Evolutionary conservation across 53 echinoderm and acorn worm species (phyloP), one percentile per base, ranked within the genome.

Genomic region (Holothuria leucospilota): DNA sequence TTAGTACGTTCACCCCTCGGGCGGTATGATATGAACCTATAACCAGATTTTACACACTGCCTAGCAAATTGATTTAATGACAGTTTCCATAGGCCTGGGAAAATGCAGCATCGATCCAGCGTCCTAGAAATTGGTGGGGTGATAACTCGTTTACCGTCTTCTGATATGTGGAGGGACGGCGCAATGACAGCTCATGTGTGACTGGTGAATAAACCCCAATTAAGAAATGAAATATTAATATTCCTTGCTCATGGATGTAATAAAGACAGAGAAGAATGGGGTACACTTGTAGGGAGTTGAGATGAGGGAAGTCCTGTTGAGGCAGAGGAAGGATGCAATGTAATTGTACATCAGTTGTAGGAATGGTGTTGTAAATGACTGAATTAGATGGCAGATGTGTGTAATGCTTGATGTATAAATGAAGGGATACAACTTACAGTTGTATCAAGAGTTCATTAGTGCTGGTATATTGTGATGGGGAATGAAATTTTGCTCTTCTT

Each of bases 1-100:
- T 72, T 72, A 72, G 72, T 72, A 46, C 72, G 21, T 72, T 72
- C 72, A 72, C 39, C 56, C 72, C 72, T 72, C 38, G 12, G 72
- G 72, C 72, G 9, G 72, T 13, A 23, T 72, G 72, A 72, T 72
- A 39, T 21, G 18, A 72, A 46, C 34, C 72, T 40, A n/a, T 72
- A 72, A 72, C 72, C 72, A 72, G 72, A 72, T 72, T 46, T 41
- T 46, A 72, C 72, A 72, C 72, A 13, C 72, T 72, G 72, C 40
- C 72, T 72, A 39, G 40, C 72, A 72, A 72, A 72, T 72, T 72
- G 72, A 72, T 72, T 72, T 72, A 39, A 72, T 39, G 72, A 72
- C 72, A 72, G 46, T 46, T 72, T 39, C 34, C 23, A 39, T 41
- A 72, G 11, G 16, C 46, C 41, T n/a, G 29, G 72, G 39, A 46